Percentiles rank a stretch among this genome's conserved stretches.
phyloP scores from a whole-genome alignment of 2,888 invertebrate species.

The Eupeodes luniger region DNA sequence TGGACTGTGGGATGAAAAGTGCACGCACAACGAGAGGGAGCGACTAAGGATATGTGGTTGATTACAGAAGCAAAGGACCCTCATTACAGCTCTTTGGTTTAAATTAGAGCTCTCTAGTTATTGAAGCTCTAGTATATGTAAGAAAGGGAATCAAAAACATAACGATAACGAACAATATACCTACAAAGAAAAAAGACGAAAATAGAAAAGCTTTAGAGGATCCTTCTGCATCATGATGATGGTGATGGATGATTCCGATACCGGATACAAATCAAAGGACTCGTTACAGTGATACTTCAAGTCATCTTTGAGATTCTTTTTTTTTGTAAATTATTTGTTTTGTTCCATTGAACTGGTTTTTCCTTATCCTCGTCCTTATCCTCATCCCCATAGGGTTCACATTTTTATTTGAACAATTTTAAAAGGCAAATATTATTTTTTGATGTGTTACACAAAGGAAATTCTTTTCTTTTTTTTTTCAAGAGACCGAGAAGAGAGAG shows the following conservation, averaged over 20 bases:
- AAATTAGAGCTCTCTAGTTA: slow-evolving; percentile 65
- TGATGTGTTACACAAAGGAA: slow-evolving; percentile 62
- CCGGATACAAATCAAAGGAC: slow-evolving; percentile 73
- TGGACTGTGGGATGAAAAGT: not conserved
- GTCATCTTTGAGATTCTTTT: slow-evolving; percentile 46
- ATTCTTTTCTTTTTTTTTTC: slow-evolving; percentile 38
- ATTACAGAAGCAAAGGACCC: slow-evolving; percentile 55
- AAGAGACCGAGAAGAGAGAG: not conserved
- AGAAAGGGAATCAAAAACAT: slow-evolving; percentile 22
- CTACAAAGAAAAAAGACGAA: not conserved
- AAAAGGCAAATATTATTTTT: slow-evolving; percentile 70
- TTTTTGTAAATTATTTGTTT: slow-evolving; percentile 18
- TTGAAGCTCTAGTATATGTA: not conserved
- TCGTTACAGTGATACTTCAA: slow-evolving; percentile 68
- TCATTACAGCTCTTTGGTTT: slow-evolving; percentile 61
- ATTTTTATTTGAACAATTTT: slow-evolving; percentile 65
- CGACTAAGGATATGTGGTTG: slow-evolving; percentile 39
- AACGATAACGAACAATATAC: not conserved
- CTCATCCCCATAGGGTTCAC: slow-evolving; percentile 26
- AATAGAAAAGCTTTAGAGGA: slow-evolving; percentile 43
- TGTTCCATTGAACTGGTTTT: slow-evolving; percentile 45
- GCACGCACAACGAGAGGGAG: slow-evolving; percentile 22
- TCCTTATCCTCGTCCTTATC: not conserved
- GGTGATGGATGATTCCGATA: slow-evolving; percentile 50
- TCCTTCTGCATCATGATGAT: slow-evolving; percentile 26